Evolutionary conservation across 2,888 invertebrate species (phyloP).

Genomic region (Philopedon plagiatum): DNA sequence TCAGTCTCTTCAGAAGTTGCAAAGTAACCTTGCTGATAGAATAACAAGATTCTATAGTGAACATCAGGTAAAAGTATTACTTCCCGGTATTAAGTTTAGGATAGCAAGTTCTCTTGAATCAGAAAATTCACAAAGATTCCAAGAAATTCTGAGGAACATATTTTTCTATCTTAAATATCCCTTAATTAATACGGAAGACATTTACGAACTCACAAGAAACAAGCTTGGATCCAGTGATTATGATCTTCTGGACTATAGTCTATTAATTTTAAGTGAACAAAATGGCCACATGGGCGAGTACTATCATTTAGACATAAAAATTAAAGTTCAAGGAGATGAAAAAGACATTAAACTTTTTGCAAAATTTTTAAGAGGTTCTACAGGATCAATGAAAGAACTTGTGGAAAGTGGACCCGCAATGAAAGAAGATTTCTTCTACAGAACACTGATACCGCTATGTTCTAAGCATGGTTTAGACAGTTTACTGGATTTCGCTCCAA

Average conservation of each 20-base stretch:
- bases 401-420: conserved; percentile 8
- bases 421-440: conserved; percentile 66
- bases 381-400: background rate
- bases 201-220: conserved; percentile 52
- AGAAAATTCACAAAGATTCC: background rate
- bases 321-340: background rate
- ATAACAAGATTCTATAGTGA: too few relatives aligned
- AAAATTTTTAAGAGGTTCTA: background rate
- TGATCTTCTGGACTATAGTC: conserved; percentile 45
- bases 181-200: conserved; percentile 51
- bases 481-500: conserved; percentile 59
- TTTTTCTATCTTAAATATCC: conserved; percentile 7
- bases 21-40: background rate
- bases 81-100: conserved; percentile 17
- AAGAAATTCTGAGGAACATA: conserved; percentile 11
- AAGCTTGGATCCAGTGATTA: conserved; percentile 53
- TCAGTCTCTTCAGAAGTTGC: background rate
- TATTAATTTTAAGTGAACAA: conserved; percentile 50
- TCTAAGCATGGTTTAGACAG: conserved; percentile 57
- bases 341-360: conserved; percentile 20
- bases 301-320: conserved; percentile 53
- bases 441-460: conserved; percentile 63
- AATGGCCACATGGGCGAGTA: conserved; percentile 59
- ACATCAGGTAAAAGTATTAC: too few relatives aligned
- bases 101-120: background rate